phyloP scores from a whole-genome alignment of 1,140 invertebrate genomes.

The Euura saliciscinereae region DNA sequence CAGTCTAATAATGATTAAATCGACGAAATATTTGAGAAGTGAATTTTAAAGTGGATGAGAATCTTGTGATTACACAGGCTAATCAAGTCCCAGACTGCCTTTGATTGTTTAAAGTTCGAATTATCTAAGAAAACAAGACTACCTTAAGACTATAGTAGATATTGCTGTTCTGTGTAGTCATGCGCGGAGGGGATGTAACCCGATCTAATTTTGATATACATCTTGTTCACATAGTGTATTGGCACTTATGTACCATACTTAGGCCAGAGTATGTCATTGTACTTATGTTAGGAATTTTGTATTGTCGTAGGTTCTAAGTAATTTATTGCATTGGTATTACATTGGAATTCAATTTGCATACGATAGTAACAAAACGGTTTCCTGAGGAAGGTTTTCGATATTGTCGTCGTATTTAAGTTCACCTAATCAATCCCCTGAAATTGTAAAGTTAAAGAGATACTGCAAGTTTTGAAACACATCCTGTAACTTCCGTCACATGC shows the following conservation, averaged over 20 bases:
- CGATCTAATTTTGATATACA: neutral
- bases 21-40: neutral
- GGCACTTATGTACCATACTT: neutral
- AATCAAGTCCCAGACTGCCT: neutral
- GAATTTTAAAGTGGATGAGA: neutral
- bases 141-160: neutral
- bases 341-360: neutral
- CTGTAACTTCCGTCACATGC: neutral
- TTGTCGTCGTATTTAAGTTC: neutral
- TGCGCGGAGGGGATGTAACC: neutral
- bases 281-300: neutral
- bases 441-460: neutral
- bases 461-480: neutral
- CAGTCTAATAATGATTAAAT: neutral
- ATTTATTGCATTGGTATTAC: neutral
- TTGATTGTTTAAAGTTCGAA: neutral
- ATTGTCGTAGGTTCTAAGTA: constrained; percentile 1
- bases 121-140: neutral
- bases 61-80: neutral
- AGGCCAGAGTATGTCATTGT: neutral
- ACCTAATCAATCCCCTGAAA: neutral
- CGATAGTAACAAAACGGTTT: neutral
- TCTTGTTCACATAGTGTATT: neutral
- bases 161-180: neutral
- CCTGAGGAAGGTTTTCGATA: neutral